phyloP scores from a whole-genome alignment of 2,113 vertebrate species.

The Gadus chalcogrammus region DNA sequence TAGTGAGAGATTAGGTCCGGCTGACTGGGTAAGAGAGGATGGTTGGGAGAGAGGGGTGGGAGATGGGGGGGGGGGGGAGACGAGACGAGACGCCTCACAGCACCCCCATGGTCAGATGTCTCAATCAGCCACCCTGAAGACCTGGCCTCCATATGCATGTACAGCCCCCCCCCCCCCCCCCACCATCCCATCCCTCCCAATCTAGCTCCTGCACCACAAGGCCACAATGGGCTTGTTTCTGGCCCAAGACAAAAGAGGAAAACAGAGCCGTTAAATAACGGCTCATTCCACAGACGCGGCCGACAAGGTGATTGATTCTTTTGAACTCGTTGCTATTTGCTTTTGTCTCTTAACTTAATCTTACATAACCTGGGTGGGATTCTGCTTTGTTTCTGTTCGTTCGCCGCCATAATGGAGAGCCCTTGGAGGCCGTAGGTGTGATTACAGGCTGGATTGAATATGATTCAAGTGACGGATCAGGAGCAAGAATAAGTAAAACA shows the following conservation, averaged over 20 bases:
- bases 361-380: too few species aligned
- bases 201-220: conserved; percentile 17
- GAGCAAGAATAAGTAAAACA: too few species aligned
- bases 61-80: conserved; percentile 21
- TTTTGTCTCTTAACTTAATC: too few species aligned
- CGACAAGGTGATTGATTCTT: too few species aligned
- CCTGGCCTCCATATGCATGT: conserved; percentile 29
- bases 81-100: conserved; percentile 22
- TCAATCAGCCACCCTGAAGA: conserved; percentile 53
- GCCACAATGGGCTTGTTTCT: conserved; percentile 32
- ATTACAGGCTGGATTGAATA: too few species aligned
- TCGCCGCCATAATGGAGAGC: too few species aligned
- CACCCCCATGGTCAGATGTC: conserved; percentile 55
- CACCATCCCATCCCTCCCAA: conserved; percentile 21
- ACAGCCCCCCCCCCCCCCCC: conserved; percentile 5
- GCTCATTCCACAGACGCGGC: conserved; percentile 13
- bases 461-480: too few species aligned
- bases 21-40: conserved; percentile 36
- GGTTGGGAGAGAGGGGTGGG: not conserved
- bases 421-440: too few species aligned
- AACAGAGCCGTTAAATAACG: conserved; percentile 19
- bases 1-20: conserved; percentile 49
- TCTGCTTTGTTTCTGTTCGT: too few species aligned
- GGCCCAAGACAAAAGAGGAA: conserved; percentile 22
- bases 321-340: too few species aligned